Base-by-base conservation (phyloP, 2,888 invertebrate genomes). In the Oegoconia quadripuncta region DNA sequence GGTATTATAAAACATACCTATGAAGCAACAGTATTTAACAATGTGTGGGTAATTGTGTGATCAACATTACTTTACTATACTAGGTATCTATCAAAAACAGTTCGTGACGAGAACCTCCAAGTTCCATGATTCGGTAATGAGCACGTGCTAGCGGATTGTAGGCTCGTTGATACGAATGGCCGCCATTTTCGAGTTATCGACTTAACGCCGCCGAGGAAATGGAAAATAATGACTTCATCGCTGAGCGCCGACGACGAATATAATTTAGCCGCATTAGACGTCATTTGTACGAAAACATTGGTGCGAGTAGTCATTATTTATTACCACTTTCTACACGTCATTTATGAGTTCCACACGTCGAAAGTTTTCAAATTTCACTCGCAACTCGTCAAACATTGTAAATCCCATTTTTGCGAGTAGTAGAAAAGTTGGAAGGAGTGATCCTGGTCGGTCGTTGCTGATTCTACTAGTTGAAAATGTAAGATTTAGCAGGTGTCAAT, bases 181-280 rank as follows among this genome's bases (percentile, higher is more conserved):
- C 69, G 80, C 86, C 74, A 86, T 86, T 87, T 86, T 86, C 86
- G 80, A 86, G 80, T 87, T 87, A 86, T 84, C 86, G 82, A 79
- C 77, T 83, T 79, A 74, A 70, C 80, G 68, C 80, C 62, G 62
- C 54, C 64, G 69, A 78, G 84, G 83, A 86, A 87, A 87, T 82
- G 78, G 75, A 76, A 80, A 79, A 81, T 86, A 87, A 86, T 87
- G 80, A 79, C 86, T 86, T 86, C 78, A 87, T 86, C 66, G 73
- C 62, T 55, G 66, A 71, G 65, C 65, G 64, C 59, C 64, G 69
- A 66, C 67, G 73, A 75, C 74, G 66, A 71, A 74, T 73, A 77
- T 78, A 78, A 83, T 86, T 83, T 78, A 71, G 69, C 58, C 65
- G 66, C 68, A 82, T 84, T 84, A 80, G 70, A 59, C 64, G 71